Percentiles rank a stretch among this genome's conserved stretches.
phyloP scores from a whole-genome alignment of 1,140 invertebrate species.

The Leptopilina clavipes region DNA sequence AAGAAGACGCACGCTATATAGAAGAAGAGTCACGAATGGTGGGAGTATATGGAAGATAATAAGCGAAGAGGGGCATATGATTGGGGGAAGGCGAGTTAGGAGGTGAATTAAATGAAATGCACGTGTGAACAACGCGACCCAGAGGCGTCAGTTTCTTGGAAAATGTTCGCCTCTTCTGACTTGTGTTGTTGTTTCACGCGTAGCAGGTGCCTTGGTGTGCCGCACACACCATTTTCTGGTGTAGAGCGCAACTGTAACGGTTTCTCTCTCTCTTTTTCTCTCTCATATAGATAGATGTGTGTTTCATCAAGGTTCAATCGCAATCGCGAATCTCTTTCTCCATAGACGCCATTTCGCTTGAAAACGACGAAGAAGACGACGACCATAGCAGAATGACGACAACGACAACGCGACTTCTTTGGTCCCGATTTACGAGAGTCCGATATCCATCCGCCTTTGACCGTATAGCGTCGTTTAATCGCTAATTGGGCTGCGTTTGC shows the following conservation, averaged over 20 bases:
- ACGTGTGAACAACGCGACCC: slow-evolving; percentile 72
- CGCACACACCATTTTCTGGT: slow-evolving; percentile 50
- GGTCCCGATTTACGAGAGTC: slow-evolving; percentile 58
- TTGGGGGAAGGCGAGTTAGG: slow-evolving; percentile 22
- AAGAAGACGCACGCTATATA: no score
- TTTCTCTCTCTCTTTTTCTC: no score
- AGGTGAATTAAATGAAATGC: slow-evolving; percentile 60
- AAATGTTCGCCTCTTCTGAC: slow-evolving; percentile 2
- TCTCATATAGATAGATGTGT: slow-evolving; percentile 44
- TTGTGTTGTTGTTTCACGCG: slow-evolving; percentile 40
- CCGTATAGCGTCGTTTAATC: slow-evolving; percentile 54
- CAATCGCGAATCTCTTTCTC: slow-evolving; percentile 62
- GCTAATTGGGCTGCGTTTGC: slow-evolving; percentile 58
- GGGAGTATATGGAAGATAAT: neutral
- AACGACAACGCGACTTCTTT: neutral
- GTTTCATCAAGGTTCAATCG: slow-evolving; percentile 68
- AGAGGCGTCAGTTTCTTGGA: slow-evolving; percentile 45
- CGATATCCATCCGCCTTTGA: slow-evolving; percentile 56
- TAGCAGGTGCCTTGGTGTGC: slow-evolving; percentile 60
- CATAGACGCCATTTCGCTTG: slow-evolving; percentile 52
- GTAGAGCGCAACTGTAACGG: slow-evolving; percentile 58
- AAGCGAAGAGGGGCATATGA: slow-evolving; percentile 26
- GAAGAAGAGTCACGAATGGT: no score
- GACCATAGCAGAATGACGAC: no score
- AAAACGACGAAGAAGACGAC: slow-evolving; percentile 53